Conservation (phyloP, 1,140 invertebrate genomes). For the Cyclina sinensis region DNA sequence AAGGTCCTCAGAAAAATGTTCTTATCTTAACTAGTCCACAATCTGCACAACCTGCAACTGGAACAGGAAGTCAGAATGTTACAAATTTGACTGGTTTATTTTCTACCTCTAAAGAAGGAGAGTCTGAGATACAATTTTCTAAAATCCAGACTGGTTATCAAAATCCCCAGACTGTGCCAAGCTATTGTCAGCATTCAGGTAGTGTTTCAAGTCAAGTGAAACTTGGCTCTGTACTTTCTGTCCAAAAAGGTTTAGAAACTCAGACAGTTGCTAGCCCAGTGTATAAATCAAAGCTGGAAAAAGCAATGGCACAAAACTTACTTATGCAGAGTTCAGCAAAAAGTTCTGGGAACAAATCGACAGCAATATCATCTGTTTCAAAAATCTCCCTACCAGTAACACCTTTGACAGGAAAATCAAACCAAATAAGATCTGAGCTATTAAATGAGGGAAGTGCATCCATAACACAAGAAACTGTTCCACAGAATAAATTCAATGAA, state of each 20-base stretch:
- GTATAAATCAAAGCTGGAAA: slow-evolving; percentile 64
- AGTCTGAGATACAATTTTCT: not conserved
- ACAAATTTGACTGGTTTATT: not conserved
- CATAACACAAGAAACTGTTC: not conserved
- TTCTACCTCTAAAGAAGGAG: not conserved
- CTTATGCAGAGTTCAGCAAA: slow-evolving; percentile 35
- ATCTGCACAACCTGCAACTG: not conserved
- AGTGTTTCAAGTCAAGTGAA: not conserved
- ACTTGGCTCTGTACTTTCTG: slow-evolving; percentile 15
- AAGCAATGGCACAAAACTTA: slow-evolving; percentile 61
- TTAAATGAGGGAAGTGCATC: not conserved
- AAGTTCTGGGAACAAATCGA: not conserved
- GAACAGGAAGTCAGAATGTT: not conserved
- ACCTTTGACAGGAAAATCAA: not conserved
- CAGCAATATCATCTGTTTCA: not conserved
- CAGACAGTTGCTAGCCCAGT: slow-evolving; percentile 39
- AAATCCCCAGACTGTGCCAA: not conserved
- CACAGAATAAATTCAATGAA: not conserved
- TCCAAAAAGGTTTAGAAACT: not conserved
- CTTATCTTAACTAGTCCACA: not conserved
- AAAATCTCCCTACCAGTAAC: not conserved
- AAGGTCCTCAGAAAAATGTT: slow-evolving; percentile 10
- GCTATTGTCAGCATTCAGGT: not conserved
- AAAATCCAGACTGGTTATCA: slow-evolving; percentile 18
- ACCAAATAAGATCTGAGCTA: not conserved